Conservation (phyloP, 2,888 invertebrate species). For the Mesopsocus fuscifrons region DNA sequence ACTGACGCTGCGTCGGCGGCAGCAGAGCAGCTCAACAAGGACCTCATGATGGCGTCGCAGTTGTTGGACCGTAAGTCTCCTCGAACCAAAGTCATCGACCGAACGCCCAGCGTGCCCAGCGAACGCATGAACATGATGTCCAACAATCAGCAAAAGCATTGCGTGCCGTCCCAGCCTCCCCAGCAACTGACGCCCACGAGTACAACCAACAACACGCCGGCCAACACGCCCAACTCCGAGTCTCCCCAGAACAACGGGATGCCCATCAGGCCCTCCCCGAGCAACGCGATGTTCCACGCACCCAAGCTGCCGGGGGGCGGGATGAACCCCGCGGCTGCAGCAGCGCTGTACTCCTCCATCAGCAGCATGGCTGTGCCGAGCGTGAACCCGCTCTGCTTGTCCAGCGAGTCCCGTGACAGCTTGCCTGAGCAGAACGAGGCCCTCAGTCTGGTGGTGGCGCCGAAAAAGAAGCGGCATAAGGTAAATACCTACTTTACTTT, state of each 20-base stretch:
- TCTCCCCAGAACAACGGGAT: slow-evolving; percentile 37
- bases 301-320: slow-evolving; percentile 49
- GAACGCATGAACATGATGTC: slow-evolving; percentile 8
- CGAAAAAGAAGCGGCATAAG: slow-evolving; percentile 94
- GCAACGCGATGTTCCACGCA: slow-evolving; percentile 60
- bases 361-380: slow-evolving; percentile 30
- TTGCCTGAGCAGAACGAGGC: slow-evolving; percentile 83
- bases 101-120: slow-evolving; percentile 24
- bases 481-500: too few species aligned
- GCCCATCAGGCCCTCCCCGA: slow-evolving; percentile 45
- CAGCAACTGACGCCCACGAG: slow-evolving; percentile 25
- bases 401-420: slow-evolving; percentile 30
- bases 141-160: slow-evolving; percentile 14
- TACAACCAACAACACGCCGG: slow-evolving; percentile 11
- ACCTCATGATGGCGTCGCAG: slow-evolving; percentile 61
- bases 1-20: slow-evolving; percentile 59
- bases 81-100: slow-evolving; percentile 51
- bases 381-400: slow-evolving; percentile 36
- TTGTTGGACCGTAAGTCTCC: slow-evolving; percentile 70
- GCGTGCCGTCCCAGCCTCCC: slow-evolving; percentile 16
- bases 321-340: slow-evolving; percentile 32
- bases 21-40: slow-evolving; percentile 70
- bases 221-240: slow-evolving; percentile 21
- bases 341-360: slow-evolving; percentile 45
- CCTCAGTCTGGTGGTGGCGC: slow-evolving; percentile 81